phyloP scores from a whole-genome alignment of 1,140 invertebrate genomes.

The Neodiprion pinetum region DNA sequence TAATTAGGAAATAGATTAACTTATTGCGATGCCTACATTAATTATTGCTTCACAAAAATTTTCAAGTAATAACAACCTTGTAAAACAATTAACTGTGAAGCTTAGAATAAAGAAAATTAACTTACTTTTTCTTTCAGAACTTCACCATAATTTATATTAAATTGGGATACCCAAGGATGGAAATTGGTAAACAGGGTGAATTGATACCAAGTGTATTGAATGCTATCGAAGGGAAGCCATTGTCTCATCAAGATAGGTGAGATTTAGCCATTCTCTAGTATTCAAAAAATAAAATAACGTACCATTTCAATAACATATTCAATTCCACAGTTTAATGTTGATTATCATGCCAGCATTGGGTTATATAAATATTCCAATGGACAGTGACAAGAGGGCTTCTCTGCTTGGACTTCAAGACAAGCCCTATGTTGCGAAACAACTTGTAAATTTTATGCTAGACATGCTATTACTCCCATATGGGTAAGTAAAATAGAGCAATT shows the following conservation, averaged over 20 bases:
- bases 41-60: too few species aligned
- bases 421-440: conserved; percentile 71
- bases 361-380: conserved; percentile 72
- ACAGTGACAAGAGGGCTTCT: conserved; percentile 68
- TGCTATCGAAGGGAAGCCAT: conserved; percentile 81
- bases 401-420: conserved; percentile 67
- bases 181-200: conserved; percentile 76
- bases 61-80: too few species aligned
- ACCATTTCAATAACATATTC: conserved; percentile 29
- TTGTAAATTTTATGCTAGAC: conserved; percentile 83
- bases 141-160: conserved; percentile 95
- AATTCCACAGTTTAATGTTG: conserved; percentile 73
- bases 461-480: conserved; percentile 86
- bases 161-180: conserved; percentile 85
- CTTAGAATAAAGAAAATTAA: conserved; percentile 7
- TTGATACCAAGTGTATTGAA: conserved; percentile 79
- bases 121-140: conserved; percentile 72
- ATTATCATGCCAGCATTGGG: conserved; percentile 82
- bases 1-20: not conserved
- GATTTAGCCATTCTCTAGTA: conserved; percentile 25
- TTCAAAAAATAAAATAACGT: conserved; percentile 7
- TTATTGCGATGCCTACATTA: conserved; percentile 1
- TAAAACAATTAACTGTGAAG: too few species aligned
- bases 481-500: conserved; percentile 58
- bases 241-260: conserved; percentile 87